These are phyloP conservation scores for Anolis apletophallus DNA, from an alignment of 2,797 vertebrate species.

Conservation along the genomic window DNA sequence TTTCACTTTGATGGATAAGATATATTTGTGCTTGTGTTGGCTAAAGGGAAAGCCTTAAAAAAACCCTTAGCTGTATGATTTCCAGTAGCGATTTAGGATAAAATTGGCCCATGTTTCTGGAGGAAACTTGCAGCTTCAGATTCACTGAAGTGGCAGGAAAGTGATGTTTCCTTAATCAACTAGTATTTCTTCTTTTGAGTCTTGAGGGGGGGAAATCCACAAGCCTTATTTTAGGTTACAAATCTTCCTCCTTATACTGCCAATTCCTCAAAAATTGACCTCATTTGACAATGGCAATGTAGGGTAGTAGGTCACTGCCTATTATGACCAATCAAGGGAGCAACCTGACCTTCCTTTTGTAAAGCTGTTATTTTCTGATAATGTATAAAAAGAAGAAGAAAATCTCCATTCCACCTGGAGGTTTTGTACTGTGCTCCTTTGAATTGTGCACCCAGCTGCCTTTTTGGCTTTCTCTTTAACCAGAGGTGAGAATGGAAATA, in stretches of 20 bases:
- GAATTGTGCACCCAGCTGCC: background rate
- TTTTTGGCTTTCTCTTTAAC: conserved; percentile 41
- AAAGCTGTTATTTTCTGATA: background rate
- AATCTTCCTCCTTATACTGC: background rate
- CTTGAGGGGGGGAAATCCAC: background rate
- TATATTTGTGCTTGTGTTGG: background rate
- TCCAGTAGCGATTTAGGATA: background rate
- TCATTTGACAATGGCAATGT: background rate
- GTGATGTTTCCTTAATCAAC: background rate
- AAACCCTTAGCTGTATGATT: background rate
- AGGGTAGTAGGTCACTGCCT: background rate
- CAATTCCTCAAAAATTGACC: background rate
- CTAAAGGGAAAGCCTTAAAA: background rate
- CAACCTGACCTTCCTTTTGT: background rate
- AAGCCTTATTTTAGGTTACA: background rate
- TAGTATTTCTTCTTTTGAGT: background rate
- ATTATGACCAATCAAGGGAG: background rate
- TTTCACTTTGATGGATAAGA: background rate
- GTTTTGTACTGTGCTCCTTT: conserved; percentile 28
- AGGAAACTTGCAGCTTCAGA: background rate
- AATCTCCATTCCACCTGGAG: conserved; percentile 14
- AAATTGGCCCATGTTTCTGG: background rate
- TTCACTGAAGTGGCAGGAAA: background rate
- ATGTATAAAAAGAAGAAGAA: background rate
- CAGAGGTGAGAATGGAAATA: background rate